Percentiles rank a stretch among this genome's conserved stretches.
These are phyloP conservation scores for Xestia xanthographa DNA, from an alignment of 2,888 invertebrate genomes.

Conservation along the genomic window DNA sequence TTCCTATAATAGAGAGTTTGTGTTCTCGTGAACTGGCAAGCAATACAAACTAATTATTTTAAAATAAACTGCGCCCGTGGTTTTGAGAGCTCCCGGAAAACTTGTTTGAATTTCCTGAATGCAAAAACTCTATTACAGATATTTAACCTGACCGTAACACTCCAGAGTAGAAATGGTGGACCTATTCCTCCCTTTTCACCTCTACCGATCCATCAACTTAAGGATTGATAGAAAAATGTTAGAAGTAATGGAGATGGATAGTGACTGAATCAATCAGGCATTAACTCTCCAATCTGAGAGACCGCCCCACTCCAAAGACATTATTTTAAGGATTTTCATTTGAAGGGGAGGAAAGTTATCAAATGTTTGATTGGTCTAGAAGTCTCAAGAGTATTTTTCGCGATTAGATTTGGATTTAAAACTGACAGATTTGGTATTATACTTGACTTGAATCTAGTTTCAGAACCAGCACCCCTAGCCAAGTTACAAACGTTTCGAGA, in stretches of 20 bases:
- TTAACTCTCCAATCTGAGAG: constrained; percentile 17
- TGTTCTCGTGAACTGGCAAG: background rate
- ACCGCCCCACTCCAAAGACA: background rate
- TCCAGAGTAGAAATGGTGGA: background rate
- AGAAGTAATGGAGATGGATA: constrained; percentile 39
- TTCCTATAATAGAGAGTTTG: background rate
- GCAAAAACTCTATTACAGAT: background rate
- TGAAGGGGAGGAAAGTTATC: background rate
- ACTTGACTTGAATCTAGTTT: background rate
- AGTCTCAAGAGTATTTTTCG: background rate
- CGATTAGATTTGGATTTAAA: background rate
- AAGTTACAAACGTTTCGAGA: no score
- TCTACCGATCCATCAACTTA: constrained; percentile 5
- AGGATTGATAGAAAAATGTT: constrained; percentile 16
- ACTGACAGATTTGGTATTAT: constrained; percentile 1
- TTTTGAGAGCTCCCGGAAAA: background rate
- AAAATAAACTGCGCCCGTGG: background rate
- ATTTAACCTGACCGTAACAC: background rate
- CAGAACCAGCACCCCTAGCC: no score
- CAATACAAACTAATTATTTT: background rate
- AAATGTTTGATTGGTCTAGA: constrained; percentile 1
- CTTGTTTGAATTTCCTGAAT: constrained; percentile 6
- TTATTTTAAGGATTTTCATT: constrained; percentile 16
- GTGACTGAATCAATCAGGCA: constrained; percentile 28
- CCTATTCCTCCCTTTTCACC: background rate